Evolutionary conservation across 2,888 invertebrate genomes (phyloP), one percentile per base, ranked within the genome.

Genomic region (Oligia strigilis): DNA sequence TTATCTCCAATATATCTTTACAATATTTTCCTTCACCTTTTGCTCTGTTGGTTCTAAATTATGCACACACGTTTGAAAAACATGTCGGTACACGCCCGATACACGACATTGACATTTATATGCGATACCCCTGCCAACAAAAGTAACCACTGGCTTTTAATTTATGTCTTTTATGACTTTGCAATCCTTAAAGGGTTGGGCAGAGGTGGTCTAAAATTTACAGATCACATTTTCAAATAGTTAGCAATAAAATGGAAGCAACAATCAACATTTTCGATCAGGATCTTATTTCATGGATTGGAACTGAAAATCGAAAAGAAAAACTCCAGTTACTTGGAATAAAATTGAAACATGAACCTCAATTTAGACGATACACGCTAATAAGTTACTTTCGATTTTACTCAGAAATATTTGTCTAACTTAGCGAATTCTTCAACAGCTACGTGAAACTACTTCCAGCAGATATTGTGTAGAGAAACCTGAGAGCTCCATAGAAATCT

Each of bases 401-500:
- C 73, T 80, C 19, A 46, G 67, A 78, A 75, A 77, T 64, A 69
- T 78, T 84, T 23, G 29, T 75, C 78, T 77, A 72, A 85, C 80
- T 55, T 79, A 86, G 85, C 85, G 72, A 79, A 89, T 89, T 84
- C 81, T 85, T 89, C 78, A 82, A 81, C 72, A 64, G 76, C 72
- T 81, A 87, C 78, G 75, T 77, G 76, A 90, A 85, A 87, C 85
- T 29, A 71, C 80, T 78, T 81, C 80, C 84, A 82, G 77, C 70
- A 81, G 72, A 86, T 70, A 85, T 85, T 84, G 49, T 84, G 72
- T 79, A 58, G 77, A 86, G 93, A 89, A 92, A 93, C 82, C 81
- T 78, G 91, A 93, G 92, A 90, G 70, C 88, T 84, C 85, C 82
- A 90, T 91, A 88, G 90, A 90, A 92, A 90, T 88, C 84, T 91